Evolutionary conservation across 2,797 vertebrate genomes (phyloP).

Genomic region (Margarornis squamiger): DNA sequence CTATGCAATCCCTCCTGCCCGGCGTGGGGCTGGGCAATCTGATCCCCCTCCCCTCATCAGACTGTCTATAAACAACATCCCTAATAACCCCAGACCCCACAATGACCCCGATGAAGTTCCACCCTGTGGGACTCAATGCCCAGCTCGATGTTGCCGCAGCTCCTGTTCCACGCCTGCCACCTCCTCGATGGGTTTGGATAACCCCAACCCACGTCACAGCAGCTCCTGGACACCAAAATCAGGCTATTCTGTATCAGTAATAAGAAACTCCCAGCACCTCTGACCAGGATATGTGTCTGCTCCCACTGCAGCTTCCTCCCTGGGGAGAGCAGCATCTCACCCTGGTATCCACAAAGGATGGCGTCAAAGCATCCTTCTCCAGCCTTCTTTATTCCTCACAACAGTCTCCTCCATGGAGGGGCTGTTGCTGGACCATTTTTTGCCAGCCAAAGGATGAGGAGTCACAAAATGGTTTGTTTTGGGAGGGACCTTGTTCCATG

Average conservation of each 20-base stretch:
- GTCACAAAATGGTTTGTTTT: background rate
- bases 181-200: background rate
- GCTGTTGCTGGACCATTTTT: accelerated
- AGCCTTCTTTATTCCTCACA: background rate
- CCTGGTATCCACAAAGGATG: accelerated
- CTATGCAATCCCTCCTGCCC: background rate
- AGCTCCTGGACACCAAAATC: background rate
- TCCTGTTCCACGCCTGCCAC: background rate
- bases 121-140: background rate
- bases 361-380: background rate
- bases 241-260: constrained; percentile 42
- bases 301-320: background rate
- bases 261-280: background rate
- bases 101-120: background rate
- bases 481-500: background rate
- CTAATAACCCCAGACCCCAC: background rate
- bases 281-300: background rate
- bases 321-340: background rate
- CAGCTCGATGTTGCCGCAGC: background rate
- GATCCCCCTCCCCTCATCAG: background rate
- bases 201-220: background rate
- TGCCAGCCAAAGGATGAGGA: background rate
- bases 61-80: background rate
- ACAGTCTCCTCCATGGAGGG: accelerated
- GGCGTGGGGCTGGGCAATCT: background rate